Evolutionary conservation across 30 jellyfish, hydroid and myxozoan species (phyloP).

Genomic region (Chrysaora quinquecirrha): DNA sequence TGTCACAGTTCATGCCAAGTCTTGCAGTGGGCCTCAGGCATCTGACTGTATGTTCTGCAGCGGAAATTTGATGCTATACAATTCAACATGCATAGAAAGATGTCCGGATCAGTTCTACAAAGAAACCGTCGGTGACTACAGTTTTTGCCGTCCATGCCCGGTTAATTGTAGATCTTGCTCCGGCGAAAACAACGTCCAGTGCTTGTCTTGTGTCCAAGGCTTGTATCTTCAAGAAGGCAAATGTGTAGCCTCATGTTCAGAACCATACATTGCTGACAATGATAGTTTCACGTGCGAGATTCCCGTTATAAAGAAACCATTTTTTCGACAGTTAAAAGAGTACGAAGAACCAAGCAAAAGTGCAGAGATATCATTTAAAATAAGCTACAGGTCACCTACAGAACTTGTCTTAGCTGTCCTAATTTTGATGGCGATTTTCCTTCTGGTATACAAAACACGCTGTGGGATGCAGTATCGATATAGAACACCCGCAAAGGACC

Average conservation of each 20-base stretch:
- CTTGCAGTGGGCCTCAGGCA: conserved; percentile 53
- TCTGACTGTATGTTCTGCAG: conserved; percentile 49
- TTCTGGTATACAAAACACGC: neutral
- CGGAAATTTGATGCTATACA: conserved; percentile 23
- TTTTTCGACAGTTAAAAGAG: conserved; percentile 28
- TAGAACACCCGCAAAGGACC: neutral
- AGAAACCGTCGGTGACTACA: neutral
- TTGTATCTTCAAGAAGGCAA: conserved; percentile 25
- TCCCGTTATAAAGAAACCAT: conserved; percentile 4
- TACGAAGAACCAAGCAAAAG: neutral
- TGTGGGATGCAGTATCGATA: neutral
- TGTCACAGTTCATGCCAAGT: conserved; percentile 75
- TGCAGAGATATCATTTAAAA: neutral
- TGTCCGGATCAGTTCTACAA: conserved; percentile 66
- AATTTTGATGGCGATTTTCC: neutral
- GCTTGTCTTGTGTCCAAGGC: conserved; percentile 50
- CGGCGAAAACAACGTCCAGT: conserved; percentile 12
- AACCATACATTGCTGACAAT: conserved; percentile 33
- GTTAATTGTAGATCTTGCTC: conserved; percentile 36
- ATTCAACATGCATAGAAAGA: conserved; percentile 45
- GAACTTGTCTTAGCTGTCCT: neutral
- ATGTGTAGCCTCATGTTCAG: conserved; percentile 37
- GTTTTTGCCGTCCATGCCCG: conserved; percentile 34
- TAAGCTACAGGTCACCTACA: neutral
- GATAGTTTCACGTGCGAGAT: conserved; percentile 28